A percentile compares a stretch with the other conserved stretches of the same genome.
phyloP scores from a whole-genome alignment of 2,113 vertebrate species.

The Hippocampus mohnikei region DNA sequence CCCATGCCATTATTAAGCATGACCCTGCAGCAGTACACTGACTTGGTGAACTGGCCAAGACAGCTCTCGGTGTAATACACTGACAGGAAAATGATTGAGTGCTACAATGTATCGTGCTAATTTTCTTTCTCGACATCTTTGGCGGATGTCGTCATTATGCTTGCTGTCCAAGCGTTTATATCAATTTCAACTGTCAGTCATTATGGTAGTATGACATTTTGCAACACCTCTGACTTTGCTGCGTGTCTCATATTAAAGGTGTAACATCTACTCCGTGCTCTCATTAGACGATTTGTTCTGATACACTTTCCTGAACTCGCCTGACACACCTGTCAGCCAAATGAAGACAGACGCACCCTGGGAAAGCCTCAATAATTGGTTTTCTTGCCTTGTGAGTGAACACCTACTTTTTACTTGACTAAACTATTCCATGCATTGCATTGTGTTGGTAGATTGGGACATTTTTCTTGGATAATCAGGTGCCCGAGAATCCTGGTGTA shows the following conservation, averaged over 20 bases:
- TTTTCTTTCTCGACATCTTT: not conserved
- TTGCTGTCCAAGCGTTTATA: constrained; percentile 57
- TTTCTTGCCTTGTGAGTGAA: constrained; percentile 18
- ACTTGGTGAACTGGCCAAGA: constrained; percentile 36
- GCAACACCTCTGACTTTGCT: constrained; percentile 51
- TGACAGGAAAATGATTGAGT: constrained; percentile 33
- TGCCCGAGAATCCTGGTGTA: constrained; percentile 2
- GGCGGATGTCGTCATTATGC: not conserved
- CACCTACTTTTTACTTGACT: constrained; percentile 8
- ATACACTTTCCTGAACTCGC: constrained; percentile 63
- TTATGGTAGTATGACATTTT: constrained; percentile 59
- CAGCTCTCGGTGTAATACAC: constrained; percentile 2
- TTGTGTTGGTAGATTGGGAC: constrained; percentile 1
- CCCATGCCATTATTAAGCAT: constrained; percentile 32
- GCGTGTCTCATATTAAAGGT: constrained; percentile 54
- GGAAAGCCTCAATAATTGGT: constrained; percentile 34
- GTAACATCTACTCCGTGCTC: constrained; percentile 61
- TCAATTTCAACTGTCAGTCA: constrained; percentile 64
- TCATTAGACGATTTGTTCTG: constrained; percentile 61
- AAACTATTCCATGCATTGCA: not conserved
- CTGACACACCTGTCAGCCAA: constrained; percentile 59
- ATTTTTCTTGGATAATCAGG: constrained; percentile 14
- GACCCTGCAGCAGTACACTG: constrained; percentile 35
- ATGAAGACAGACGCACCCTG: constrained; percentile 58
- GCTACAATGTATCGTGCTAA: constrained; percentile 39